A percentile compares a stretch with the other conserved stretches of the same genome.
Conservation (phyloP, 2,888 invertebrate genomes). For the Monochamus alternatus region DNA sequence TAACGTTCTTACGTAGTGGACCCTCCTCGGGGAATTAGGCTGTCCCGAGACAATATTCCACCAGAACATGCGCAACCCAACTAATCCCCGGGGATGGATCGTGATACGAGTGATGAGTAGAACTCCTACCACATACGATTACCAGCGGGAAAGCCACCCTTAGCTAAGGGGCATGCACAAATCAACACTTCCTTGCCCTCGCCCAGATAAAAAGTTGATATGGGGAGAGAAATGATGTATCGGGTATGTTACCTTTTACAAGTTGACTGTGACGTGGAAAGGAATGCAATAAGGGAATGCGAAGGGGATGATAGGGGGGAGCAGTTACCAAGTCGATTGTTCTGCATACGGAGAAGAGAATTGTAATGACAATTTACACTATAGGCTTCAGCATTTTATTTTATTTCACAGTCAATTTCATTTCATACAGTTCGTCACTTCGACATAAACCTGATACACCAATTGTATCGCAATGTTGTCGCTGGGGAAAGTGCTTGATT, state of each 20-base stretch:
- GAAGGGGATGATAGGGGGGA: constrained; percentile 57
- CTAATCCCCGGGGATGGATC: constrained; percentile 62
- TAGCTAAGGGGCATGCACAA: constrained; percentile 35
- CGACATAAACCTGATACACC: too few relatives aligned
- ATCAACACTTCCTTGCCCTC: constrained; percentile 39
- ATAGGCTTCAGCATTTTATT: too few relatives aligned
- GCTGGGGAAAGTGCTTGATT: too few relatives aligned
- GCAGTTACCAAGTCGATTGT: constrained; percentile 42
- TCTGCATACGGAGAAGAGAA: constrained; percentile 46
- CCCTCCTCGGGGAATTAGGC: constrained; percentile 56
- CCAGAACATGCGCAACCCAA: constrained; percentile 62
- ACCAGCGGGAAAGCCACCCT: constrained; percentile 42
- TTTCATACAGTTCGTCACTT: too few relatives aligned
- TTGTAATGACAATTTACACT: too few relatives aligned
- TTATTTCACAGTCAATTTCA: too few relatives aligned
- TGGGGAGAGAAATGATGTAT: constrained; percentile 56
- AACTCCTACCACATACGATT: constrained; percentile 63
- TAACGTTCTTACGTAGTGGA: constrained; percentile 51
- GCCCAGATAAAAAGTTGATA: constrained; percentile 28
- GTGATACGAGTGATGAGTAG: constrained; percentile 66
- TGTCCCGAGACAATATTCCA: constrained; percentile 62
- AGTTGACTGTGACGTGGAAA: constrained; percentile 68
- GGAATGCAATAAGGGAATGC: constrained; percentile 68
- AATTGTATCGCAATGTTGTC: too few relatives aligned
- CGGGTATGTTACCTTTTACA: constrained; percentile 66